These are phyloP conservation scores for Carpatolechia fugitivella DNA, from an alignment of 2,888 invertebrate species.

Conservation along the genomic window DNA sequence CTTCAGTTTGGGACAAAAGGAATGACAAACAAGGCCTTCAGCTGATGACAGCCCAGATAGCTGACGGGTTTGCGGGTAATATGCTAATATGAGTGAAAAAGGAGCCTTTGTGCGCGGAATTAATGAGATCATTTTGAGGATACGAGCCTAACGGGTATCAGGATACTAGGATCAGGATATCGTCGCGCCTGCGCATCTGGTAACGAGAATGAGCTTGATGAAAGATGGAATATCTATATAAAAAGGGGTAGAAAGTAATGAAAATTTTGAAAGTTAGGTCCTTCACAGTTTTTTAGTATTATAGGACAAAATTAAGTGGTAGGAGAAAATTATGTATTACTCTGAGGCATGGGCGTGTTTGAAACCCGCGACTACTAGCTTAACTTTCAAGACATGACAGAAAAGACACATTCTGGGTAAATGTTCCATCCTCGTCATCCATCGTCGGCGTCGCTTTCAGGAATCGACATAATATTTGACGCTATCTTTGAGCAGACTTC, in stretches of 20 bases:
- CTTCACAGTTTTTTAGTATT: no score
- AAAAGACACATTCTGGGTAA: no score
- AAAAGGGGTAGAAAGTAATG: no score
- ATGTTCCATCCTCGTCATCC: no score
- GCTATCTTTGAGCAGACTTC: no score
- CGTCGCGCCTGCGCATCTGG: not conserved
- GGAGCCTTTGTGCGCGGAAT: constrained; percentile 3
- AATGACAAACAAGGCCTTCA: constrained; percentile 58
- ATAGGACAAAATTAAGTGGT: no score
- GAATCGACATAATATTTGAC: no score
- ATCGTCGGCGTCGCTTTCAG: no score
- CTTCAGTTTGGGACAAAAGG: constrained; percentile 63
- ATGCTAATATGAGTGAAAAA: constrained; percentile 9
- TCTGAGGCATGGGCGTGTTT: no score
- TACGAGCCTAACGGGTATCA: not conserved
- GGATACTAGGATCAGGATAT: not conserved
- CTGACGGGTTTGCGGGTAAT: constrained; percentile 10
- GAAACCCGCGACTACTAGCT: not conserved
- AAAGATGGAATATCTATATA: no score
- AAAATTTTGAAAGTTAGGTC: no score
- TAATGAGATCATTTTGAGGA: constrained; percentile 4
- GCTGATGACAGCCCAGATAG: constrained; percentile 33
- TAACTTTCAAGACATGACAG: not conserved
- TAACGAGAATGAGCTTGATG: not conserved
- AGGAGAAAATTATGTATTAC: no score